Percentiles rank a stretch among this genome's conserved stretches.
These are phyloP conservation scores for Lysandra bellargus DNA, from an alignment of 2,888 invertebrate genomes.

Conservation along the genomic window DNA sequence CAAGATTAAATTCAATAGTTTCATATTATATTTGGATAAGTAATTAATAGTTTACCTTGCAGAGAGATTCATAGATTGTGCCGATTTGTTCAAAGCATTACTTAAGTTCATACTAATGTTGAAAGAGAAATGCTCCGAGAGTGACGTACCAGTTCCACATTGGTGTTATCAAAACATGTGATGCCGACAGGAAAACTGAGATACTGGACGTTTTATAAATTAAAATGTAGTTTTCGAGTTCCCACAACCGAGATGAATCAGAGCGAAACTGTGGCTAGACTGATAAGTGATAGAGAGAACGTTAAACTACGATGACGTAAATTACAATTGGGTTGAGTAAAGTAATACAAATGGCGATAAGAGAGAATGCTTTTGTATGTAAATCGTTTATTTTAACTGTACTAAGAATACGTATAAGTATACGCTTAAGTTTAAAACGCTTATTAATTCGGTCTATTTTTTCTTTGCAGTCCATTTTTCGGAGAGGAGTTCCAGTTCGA, in stretches of 20 bases:
- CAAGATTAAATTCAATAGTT: neutral
- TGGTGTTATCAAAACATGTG: neutral
- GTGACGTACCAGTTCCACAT: neutral
- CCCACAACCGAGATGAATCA: constrained; percentile 28
- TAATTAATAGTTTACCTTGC: neutral
- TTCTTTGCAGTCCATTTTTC: constrained; percentile 89
- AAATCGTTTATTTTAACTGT: constrained; percentile 5
- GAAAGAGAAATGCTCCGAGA: neutral
- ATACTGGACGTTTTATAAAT: neutral
- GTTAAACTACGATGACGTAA: constrained; percentile 22
- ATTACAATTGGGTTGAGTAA: constrained; percentile 22
- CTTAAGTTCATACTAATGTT: neutral
- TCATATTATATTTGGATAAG: neutral
- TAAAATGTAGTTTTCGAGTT: neutral
- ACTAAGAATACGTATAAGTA: neutral
- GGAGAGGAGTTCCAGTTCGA: constrained; percentile 97
- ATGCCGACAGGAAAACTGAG: constrained; percentile 14
- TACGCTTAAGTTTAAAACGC: neutral
- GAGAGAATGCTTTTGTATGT: constrained; percentile 9
- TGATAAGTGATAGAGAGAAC: constrained; percentile 24
- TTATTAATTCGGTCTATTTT: constrained; percentile 31
- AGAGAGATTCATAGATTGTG: neutral
- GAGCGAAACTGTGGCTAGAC: constrained; percentile 15
- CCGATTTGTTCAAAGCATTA: neutral
- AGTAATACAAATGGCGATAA: constrained; percentile 17